phyloP scores from a whole-genome alignment of 2,888 invertebrate species.

The Cosmia trapezina region DNA sequence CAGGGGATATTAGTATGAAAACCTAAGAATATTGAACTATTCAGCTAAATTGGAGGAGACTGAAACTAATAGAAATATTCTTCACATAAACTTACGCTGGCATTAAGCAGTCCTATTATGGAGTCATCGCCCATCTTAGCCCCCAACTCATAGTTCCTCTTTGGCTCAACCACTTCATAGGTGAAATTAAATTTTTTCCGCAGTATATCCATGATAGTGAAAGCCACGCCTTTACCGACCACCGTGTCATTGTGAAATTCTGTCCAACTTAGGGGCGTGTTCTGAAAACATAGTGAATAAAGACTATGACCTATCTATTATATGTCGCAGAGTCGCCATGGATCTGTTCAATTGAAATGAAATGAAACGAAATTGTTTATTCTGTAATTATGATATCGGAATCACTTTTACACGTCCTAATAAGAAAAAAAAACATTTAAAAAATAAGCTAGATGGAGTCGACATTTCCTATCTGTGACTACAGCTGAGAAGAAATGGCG shows the following conservation, averaged over 20 bases:
- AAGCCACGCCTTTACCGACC: slow-evolving; percentile 93
- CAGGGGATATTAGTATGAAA: background rate
- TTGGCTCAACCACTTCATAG: slow-evolving; percentile 92
- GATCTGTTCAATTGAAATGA: too few relatives aligned
- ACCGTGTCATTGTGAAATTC: slow-evolving; percentile 88
- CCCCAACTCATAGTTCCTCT: slow-evolving; percentile 91
- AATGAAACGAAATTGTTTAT: too few relatives aligned
- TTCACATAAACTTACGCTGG: slow-evolving; percentile 86
- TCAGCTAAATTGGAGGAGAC: background rate
- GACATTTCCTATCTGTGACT: too few relatives aligned
- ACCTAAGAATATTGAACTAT: background rate
- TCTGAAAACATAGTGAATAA: slow-evolving; percentile 80
- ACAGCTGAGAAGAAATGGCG: too few relatives aligned
- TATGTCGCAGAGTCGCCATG: too few relatives aligned
- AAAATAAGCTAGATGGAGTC: too few relatives aligned
- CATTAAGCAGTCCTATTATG: slow-evolving; percentile 91
- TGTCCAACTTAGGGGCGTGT: slow-evolving; percentile 91
- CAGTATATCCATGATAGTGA: slow-evolving; percentile 92
- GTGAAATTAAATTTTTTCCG: slow-evolving; percentile 93
- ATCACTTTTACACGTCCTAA: too few relatives aligned
- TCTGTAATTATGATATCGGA: too few relatives aligned
- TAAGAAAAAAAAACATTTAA: too few relatives aligned
- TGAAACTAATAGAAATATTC: background rate
- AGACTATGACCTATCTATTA: too few relatives aligned
- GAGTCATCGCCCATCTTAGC: slow-evolving; percentile 90